Evolutionary conservation across 2,888 invertebrate genomes (phyloP), one percentile per base, ranked within the genome.

Genomic region (Tipula unca): DNA sequence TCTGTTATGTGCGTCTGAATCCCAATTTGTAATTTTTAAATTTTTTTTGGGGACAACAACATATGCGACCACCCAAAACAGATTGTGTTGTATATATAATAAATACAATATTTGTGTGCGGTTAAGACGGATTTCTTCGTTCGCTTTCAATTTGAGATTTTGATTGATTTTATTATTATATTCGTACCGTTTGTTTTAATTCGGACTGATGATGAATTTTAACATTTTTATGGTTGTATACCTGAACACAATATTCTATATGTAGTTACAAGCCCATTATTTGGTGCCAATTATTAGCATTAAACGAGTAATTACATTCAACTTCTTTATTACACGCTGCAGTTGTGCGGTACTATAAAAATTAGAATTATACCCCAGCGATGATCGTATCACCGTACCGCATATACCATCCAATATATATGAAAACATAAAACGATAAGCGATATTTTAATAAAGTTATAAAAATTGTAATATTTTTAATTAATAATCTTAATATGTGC

Each of bases 381-480:
- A 48, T 42, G 48, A 48, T 48, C 48, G n/a, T 48, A 39, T 39
- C 10, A 39, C 39, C 10, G n/a, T n/a, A n/a, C n/a, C n/a, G n/a
- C n/a, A n/a, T n/a, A 3, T 36, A 8, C 4, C 17, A 48, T 17
- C 48, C 69, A 3, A 10, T 25, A 25, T 69, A 69, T 25, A 48
- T n/a, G n/a, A 2, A n/a, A 48, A 48, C 13, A 48, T 17, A 48
- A 48, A 48, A 69, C 69, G 69, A 48, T 69, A 8, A 69, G 8
- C 69, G 69, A 69, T 25, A 14, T 10, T n/a, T n/a, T n/a, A n/a
- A 69, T 69, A 25, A 69, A 69, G 69, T 69, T 25, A 69, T 69
- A 69, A 20, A 69, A 69, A 69, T 69, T 69, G 69, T 69, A 69
- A 69, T 69, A 69, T 69, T 69, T 69, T 69, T 69, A 69, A 69